A percentile compares a stretch with the other conserved stretches of the same genome.
Conservation (phyloP, 1,140 invertebrate species). For the Ceratina japonica region DNA sequence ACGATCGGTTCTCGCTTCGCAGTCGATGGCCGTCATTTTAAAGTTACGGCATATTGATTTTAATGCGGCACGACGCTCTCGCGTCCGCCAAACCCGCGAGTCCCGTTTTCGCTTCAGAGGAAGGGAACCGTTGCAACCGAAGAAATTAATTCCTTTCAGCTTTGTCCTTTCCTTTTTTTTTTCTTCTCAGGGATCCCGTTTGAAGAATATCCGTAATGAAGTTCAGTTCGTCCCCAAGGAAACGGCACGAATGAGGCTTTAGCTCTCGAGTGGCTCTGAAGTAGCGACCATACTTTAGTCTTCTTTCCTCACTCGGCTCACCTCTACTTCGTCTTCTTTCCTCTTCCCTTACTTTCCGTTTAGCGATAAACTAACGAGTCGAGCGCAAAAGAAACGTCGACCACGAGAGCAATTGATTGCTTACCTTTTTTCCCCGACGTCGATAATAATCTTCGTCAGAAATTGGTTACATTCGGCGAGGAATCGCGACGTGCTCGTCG, state of each 20-base stretch:
- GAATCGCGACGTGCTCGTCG: constrained; percentile 3
- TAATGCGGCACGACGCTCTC: constrained; percentile 36
- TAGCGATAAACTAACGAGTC: constrained; percentile 33
- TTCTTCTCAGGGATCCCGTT: constrained; percentile 8
- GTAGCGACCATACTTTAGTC: constrained; percentile 23
- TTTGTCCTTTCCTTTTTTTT: constrained; percentile 6
- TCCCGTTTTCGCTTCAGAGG: not conserved
- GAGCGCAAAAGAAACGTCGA: constrained; percentile 11
- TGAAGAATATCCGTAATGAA: constrained; percentile 41
- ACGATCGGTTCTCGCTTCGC: not conserved
- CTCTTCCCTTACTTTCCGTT: not conserved
- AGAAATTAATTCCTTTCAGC: constrained; percentile 34
- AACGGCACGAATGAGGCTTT: constrained; percentile 44
- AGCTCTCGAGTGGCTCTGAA: constrained; percentile 33
- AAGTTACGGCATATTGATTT: constrained; percentile 45
- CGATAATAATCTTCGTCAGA: not conserved
- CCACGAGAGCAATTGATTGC: not conserved
- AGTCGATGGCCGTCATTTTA: constrained; percentile 26
- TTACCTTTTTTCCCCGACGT: not conserved
- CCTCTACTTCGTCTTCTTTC: not conserved
- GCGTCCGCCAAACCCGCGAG: constrained; percentile 17
- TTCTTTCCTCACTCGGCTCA: constrained; percentile 7
- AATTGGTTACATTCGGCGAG: not conserved
- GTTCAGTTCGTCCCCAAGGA: constrained; percentile 49
- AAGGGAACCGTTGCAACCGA: constrained; percentile 1